Evolutionary conservation across 2,888 invertebrate genomes (phyloP), one percentile per base, ranked within the genome.

Genomic region (Celastrina argiolus): DNA sequence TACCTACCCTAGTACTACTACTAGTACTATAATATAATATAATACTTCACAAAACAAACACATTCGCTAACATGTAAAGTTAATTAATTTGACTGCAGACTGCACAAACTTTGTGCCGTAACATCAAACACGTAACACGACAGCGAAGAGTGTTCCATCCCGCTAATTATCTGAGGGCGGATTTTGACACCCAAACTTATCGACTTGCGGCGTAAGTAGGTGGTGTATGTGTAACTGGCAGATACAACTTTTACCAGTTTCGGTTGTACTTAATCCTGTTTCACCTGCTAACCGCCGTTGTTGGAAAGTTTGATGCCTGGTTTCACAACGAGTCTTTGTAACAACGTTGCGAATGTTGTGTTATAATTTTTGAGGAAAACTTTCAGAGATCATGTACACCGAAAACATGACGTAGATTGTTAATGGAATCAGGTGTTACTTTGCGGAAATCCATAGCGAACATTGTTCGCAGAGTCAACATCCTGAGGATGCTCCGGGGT

Each of bases 151-250:
- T 73, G 68, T 69, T 66, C 56, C 56, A 61, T 68, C 72, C 72
- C 68, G 66, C 66, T 85, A 82, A 85, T 85, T 83, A 82, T 80
- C 73, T 71, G 71, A 77, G 78, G 74, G 77, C 75, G 77, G 80
- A 79, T 80, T 84, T 82, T 83, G 81, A 82, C 83, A 81, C 71
- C 72, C 73, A 72, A 73, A 76, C 69, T 74, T 75, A 74, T 73
- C 73, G 71, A 59, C 59, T 56, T n/a, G n/a, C n/a, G n/a, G n/a
- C n/a, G n/a, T n/a, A n/a, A n/a, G n/a, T n/a, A n/a, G n/a, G n/a
- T n/a, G n/a, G 31, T 31, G 31, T 31, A 31, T 31, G 5, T 31
- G 7, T 1, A 31, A 31, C 51, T 51, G 5, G 22, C 12, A 12
- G 51, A 7, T 45, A 8, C 42, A 51, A 51, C 51, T 45, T 51